Percentiles rank a stretch among this genome's conserved stretches.
phyloP scores from a whole-genome alignment of 1,140 invertebrate genomes.

The Drosophila oshimai region DNA sequence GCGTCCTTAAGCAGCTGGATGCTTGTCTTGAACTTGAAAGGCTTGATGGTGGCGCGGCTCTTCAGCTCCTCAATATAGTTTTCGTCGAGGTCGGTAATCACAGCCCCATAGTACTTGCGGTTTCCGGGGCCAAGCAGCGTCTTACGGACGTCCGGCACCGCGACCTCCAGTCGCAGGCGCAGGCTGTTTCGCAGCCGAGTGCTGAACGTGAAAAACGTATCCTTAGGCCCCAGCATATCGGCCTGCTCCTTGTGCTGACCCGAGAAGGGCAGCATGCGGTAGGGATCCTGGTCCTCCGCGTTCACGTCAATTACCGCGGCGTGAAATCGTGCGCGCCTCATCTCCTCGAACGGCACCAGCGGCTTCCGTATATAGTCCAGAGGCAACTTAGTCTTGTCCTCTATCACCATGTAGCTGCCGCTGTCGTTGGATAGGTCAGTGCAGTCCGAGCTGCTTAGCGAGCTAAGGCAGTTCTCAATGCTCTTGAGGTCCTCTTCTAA shows the following conservation, averaged over 20 bases:
- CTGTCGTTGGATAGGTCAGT: slow-evolving; percentile 77
- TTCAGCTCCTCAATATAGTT: slow-evolving; percentile 74
- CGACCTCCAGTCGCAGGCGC: slow-evolving; percentile 65
- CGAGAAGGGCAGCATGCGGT: slow-evolving; percentile 65
- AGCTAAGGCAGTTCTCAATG: slow-evolving; percentile 72
- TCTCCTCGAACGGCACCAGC: slow-evolving; percentile 75
- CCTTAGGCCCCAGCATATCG: slow-evolving; percentile 55
- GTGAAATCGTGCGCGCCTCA: slow-evolving; percentile 71
- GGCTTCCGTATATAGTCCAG: slow-evolving; percentile 76
- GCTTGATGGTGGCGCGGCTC: slow-evolving; percentile 62
- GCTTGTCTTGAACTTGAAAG: slow-evolving; percentile 70
- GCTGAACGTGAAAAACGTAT: slow-evolving; percentile 73
- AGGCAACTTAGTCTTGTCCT: slow-evolving; percentile 70
- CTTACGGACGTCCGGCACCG: slow-evolving; percentile 44
- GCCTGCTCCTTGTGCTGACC: slow-evolving; percentile 70
- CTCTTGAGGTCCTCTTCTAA: slow-evolving; percentile 73
- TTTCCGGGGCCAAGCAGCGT: slow-evolving; percentile 49
- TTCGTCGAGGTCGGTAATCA: slow-evolving; percentile 80
- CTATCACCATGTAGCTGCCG: slow-evolving; percentile 71
- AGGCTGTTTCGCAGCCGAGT: slow-evolving; percentile 63
- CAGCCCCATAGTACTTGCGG: slow-evolving; percentile 45
- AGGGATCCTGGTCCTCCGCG: slow-evolving; percentile 70
- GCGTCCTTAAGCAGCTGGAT: slow-evolving; percentile 61
- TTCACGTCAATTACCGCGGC: slow-evolving; percentile 60
- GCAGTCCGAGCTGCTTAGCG: slow-evolving; percentile 69